These are phyloP conservation scores for Diloba caeruleocephala DNA, from an alignment of 2,888 invertebrate species.

Conservation along the genomic window DNA sequence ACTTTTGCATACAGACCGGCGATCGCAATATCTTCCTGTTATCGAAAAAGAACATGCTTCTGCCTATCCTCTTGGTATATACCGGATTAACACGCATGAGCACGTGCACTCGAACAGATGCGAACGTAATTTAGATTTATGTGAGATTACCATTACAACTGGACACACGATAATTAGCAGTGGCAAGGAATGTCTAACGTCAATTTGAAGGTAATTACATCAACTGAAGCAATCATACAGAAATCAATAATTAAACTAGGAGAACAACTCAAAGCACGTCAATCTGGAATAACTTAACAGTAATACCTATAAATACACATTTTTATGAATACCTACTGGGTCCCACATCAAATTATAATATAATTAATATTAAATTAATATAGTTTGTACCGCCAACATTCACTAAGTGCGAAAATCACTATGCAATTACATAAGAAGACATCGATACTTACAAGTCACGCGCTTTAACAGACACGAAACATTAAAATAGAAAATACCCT, in stretches of 20 bases:
- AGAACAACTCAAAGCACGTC: constrained; percentile 76
- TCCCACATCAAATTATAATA: constrained; percentile 81
- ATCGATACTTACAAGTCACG: constrained; percentile 41
- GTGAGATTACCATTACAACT: constrained; percentile 20
- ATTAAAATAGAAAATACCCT: constrained; percentile 70
- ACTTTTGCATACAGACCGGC: too few species aligned
- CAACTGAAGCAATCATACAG: constrained; percentile 54
- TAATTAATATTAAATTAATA: constrained; percentile 69
- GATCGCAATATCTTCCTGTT: too few species aligned
- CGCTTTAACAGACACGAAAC: constrained; percentile 54
- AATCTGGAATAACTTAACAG: constrained; percentile 84
- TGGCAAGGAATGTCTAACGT: constrained; percentile 72
- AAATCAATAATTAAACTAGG: constrained; percentile 61
- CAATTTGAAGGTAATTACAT: constrained; percentile 59
- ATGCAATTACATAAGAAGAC: constrained; percentile 67
- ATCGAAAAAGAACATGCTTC: too few species aligned
- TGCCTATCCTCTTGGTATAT: too few species aligned
- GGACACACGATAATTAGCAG: constrained; percentile 46
- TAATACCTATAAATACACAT: constrained; percentile 83
- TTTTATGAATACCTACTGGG: constrained; percentile 83
- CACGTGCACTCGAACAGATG: too few species aligned
- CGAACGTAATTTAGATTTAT: too few species aligned
- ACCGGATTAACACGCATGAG: too few species aligned
- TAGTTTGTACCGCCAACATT: constrained; percentile 84
- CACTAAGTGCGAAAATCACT: constrained; percentile 76